phyloP scores from a whole-genome alignment of 2,888 invertebrate species.

The Aspidiotus rigidus region DNA sequence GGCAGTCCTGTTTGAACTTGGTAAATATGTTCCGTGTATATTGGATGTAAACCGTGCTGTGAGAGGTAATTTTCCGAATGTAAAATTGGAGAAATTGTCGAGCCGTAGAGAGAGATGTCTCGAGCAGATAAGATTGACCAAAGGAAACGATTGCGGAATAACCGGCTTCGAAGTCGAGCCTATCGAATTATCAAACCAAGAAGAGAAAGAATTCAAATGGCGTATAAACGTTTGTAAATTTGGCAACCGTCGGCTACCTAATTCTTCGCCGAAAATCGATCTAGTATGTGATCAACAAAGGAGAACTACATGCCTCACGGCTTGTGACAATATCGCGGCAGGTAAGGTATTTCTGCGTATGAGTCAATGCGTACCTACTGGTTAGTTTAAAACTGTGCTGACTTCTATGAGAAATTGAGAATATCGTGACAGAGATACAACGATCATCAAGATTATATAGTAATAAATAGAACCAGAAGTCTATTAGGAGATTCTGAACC shows the following conservation, averaged over 20 bases:
- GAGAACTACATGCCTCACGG: slow-evolving; percentile 60
- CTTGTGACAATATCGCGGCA: slow-evolving; percentile 56
- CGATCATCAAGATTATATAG: too few relatives aligned
- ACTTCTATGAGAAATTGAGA: too few relatives aligned
- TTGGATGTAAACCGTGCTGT: slow-evolving; percentile 55
- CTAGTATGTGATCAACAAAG: slow-evolving; percentile 49
- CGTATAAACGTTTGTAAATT: background rate
- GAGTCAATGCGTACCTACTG: too few relatives aligned
- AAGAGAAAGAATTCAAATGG: background rate
- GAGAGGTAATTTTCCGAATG: slow-evolving; percentile 52
- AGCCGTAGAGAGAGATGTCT: slow-evolving; percentile 45
- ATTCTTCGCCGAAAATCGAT: slow-evolving; percentile 55
- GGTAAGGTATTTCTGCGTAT: slow-evolving; percentile 44
- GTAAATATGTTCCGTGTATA: slow-evolving; percentile 54
- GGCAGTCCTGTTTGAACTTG: slow-evolving; percentile 53
- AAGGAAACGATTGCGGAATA: too few relatives aligned
- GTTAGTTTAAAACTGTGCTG: too few relatives aligned
- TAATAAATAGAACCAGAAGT: too few relatives aligned
- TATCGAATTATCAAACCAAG: too few relatives aligned
- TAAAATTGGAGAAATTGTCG: slow-evolving; percentile 55
- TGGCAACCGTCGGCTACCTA: slow-evolving; percentile 45
- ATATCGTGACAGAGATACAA: too few relatives aligned
- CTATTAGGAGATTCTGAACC: too few relatives aligned
- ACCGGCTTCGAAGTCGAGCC: too few relatives aligned
- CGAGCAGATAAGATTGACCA: too few relatives aligned